Conservation (phyloP, 1,140 invertebrate genomes). For the Choristoneura fumiferana region DNA sequence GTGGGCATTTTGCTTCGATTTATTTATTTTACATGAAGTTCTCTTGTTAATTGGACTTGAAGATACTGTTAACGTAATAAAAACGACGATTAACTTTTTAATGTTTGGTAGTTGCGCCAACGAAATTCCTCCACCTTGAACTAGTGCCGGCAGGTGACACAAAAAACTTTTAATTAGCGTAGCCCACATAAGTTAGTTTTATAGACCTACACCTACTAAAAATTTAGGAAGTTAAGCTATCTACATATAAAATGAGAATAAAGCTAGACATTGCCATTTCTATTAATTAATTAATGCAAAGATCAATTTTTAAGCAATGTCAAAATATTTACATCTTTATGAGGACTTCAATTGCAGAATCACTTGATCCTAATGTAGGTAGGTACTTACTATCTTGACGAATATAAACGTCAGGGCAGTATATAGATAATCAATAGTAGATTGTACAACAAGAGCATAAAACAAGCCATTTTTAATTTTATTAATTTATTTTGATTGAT, state of each 20-base stretch:
- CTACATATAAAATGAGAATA: neutral
- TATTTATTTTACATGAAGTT: neutral
- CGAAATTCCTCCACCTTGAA: slow-evolving; percentile 13
- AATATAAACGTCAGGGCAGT: no score
- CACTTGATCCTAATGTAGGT: no score
- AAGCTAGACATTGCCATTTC: no score
- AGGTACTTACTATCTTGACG: no score
- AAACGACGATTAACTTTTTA: neutral
- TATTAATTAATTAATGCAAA: no score
- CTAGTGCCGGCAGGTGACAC: neutral
- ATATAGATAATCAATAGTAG: no score
- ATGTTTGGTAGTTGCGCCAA: neutral
- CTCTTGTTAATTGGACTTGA: neutral
- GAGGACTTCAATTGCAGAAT: no score
- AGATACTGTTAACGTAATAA: slow-evolving; percentile 8
- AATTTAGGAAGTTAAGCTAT: neutral
- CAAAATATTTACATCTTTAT: no score
- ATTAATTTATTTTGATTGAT: no score
- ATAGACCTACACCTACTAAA: neutral
- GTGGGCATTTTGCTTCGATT: neutral
- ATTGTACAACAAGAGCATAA: no score
- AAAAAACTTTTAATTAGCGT: neutral
- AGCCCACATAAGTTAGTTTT: neutral
- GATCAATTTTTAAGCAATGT: no score
- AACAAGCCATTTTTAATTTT: no score